Evolutionary conservation across 1,140 invertebrate genomes (phyloP), one percentile per base, ranked within the genome.

Genomic region (Apis dorsata): DNA sequence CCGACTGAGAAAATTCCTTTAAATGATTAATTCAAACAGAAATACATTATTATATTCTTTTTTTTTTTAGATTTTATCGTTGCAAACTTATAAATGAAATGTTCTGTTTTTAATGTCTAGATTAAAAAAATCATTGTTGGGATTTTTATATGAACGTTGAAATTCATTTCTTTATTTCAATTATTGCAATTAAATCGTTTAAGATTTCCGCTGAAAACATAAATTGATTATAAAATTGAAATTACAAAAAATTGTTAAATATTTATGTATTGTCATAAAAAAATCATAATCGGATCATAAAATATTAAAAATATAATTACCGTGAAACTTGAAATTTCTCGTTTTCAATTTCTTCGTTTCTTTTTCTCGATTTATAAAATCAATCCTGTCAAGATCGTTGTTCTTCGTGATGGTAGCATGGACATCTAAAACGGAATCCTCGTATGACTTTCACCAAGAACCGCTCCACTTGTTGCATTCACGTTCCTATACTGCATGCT

Each of bases 401-500:
- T 80, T 86, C 76, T 69, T 73, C 59, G 66, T 24, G n/a, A 11
- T 63, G 70, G 76, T 83, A 66, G 73, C 82, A 84, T 72, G 79
- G 79, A 66, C 82, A 55, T 81, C 65, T 13, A 75, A 68, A 78
- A 63, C 78, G 63, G 76, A 70, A 62, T 87, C 63, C 71, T 85
- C 66, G 77, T 75, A 51, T 86, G 85, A 92, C 92, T 93, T 93
- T 93, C 92, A 89, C 92, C 88, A 79, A 21, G 88, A 81, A 80
- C 86, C 90, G 92, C 91, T 93, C 92, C 89, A 93, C 87, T 93
- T 92, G 86, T 81, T 73, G 65, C 83, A 76, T 70, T 86, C 74
- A 34, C 68, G 34, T 80, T 73, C 49, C 66, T 57, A 13, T 60
- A 24, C 49, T 75, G 7, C 49, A 84, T 51, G 84, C 73, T 87